Evolutionary conservation across 2,888 invertebrate genomes (phyloP), one percentile per base, ranked within the genome.

Genomic region (Oasisia sp.): DNA sequence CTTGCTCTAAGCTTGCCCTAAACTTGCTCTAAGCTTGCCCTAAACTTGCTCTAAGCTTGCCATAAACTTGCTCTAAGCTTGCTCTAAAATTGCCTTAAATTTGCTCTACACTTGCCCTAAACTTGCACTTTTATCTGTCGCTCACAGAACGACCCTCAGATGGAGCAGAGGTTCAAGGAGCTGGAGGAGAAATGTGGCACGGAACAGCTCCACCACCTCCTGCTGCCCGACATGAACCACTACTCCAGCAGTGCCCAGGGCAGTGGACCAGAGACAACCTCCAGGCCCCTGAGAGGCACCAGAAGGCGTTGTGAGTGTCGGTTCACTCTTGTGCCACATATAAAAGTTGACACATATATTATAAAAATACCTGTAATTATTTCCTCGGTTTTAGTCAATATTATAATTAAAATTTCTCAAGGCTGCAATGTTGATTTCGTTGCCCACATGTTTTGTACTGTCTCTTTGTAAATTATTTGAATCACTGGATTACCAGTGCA

Each of bases 81-180:
- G 45, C 45, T n/a, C 38, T 50, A 14, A 50, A 9, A 7, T 38
- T 38, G 38, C 38, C 4, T 4, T 38, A 50, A 2, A 14, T 9
- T 50, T 50, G 50, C 9, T 1, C 5, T 12, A 14, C 1, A 9
- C 50, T 0, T 50, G 50, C 50, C 27, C 19, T 74, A n/a, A n/a
- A 74, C 19, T n/a, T 74, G 74, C 50, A 50, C 27, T 74, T 27
- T 74, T 74, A 27, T 74, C 90, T 32, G 0, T 32, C 89, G 44
- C 32, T 92, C 93, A 12, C 92, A 95, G 95, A 93, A 93, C 92
- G 95, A 95, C 92, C 91, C 92, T 32, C 93, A 94, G 90, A 92
- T 95, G 89, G 94, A 95, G 91, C 93, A 93, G 89, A 93, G 94
- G 58, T 95, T 95, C 91, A 93, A 94, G 89, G 91, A 89, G 5